Conservation (phyloP, 2,888 invertebrate genomes). For the Caenorhabditis macrosperma region DNA sequence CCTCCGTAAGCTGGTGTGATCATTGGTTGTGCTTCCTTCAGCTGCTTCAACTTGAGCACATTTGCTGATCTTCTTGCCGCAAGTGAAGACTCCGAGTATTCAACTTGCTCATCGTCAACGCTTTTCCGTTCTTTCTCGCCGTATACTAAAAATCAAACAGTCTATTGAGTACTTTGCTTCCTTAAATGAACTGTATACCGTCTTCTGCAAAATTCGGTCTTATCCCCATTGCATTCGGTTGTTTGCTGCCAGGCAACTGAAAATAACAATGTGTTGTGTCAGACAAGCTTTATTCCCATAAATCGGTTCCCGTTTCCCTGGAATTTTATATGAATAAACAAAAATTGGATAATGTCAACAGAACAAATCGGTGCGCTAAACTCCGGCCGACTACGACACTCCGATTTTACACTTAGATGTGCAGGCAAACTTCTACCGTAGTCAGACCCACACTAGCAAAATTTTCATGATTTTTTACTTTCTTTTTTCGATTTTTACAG, state of each 20-base stretch:
- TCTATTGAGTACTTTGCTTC: too few species aligned
- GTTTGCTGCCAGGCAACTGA: neutral
- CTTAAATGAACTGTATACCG: slow-evolving; percentile 61
- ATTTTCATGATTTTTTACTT: slow-evolving; percentile 41
- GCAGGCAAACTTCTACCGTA: slow-evolving; percentile 50
- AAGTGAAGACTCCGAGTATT: slow-evolving; percentile 75
- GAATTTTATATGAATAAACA: too few species aligned
- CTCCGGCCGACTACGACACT: slow-evolving; percentile 44
- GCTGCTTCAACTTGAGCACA: slow-evolving; percentile 77
- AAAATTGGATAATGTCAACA: too few species aligned
- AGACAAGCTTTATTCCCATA: too few species aligned
- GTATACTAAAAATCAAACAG: slow-evolving; percentile 68
- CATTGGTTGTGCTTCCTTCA: slow-evolving; percentile 57
- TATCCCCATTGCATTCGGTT: slow-evolving; percentile 59
- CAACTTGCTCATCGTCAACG: slow-evolving; percentile 52
- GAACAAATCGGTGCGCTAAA: slow-evolving; percentile 16
- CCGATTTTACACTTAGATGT: slow-evolving; percentile 50
- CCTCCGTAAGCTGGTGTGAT: slow-evolving; percentile 35
- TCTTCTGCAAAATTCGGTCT: slow-evolving; percentile 79
- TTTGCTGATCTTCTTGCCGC: slow-evolving; percentile 74
- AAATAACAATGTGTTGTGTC: too few species aligned
- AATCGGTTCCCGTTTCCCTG: too few species aligned
- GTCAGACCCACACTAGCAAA: neutral
- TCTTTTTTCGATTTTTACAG: slow-evolving; percentile 47
- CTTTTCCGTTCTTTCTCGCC: slow-evolving; percentile 62